Evolutionary conservation across 2,888 invertebrate species (phyloP).

Genomic region (Rhagonycha lutea): DNA sequence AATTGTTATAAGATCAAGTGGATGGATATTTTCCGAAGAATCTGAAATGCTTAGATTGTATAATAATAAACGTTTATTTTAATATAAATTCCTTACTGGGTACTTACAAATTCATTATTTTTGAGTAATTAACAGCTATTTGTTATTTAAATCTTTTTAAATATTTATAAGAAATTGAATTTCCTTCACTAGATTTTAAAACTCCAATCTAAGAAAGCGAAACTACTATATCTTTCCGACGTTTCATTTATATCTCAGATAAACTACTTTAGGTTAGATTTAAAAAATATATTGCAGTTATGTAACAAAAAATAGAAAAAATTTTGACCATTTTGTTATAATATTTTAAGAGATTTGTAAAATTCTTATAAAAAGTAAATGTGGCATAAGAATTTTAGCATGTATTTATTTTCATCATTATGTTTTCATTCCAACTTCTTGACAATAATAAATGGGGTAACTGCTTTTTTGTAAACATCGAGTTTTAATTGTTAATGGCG

Average conservation of each 20-base stretch:
- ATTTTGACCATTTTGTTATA: background rate
- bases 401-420: background rate
- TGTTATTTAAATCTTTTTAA: background rate
- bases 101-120: background rate
- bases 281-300: conserved; percentile 4
- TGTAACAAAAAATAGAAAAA: background rate
- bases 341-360: background rate
- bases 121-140: background rate
- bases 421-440: background rate
- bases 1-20: too few relatives aligned
- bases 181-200: conserved; percentile 1
- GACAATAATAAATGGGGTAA: background rate
- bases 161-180: conserved; percentile 1
- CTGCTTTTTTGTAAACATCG: background rate
- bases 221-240: conserved; percentile 3
- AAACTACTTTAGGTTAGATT: conserved; percentile 3
- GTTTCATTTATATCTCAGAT: conserved; percentile 4
- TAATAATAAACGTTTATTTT: background rate
- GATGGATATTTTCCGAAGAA: background rate
- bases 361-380: background rate
- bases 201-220: conserved; percentile 3
- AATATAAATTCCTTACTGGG: too few relatives aligned
- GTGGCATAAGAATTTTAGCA: background rate
- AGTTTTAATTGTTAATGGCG: background rate
- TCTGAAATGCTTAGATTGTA: background rate